Base-by-base conservation (phyloP, 1,140 invertebrate genomes). In the Drosophila kurseongensis region DNA sequence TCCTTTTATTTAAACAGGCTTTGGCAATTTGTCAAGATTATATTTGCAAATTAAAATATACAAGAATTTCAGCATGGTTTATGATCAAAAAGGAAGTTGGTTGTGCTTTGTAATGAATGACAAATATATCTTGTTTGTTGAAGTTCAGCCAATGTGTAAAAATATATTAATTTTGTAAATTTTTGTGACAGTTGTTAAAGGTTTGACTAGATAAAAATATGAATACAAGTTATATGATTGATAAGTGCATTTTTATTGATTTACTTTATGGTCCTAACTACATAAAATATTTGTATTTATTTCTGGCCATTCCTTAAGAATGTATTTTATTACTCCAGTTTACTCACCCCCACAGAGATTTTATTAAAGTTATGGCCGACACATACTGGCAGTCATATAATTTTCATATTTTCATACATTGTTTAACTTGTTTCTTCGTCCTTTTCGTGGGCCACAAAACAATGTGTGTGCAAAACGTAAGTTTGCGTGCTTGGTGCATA, bases 341-440 rank as follows among this genome's bases (percentile, higher is more conserved):
- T 41, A 7, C 36, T 32, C 36, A 32, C 47, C 52, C 67, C 48
- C 45, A 73, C 73, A 62, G 62, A 67, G 75, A 88, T 80, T 86
- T 57, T 80, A 72, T 74, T 80, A 84, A 89, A 88, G 83, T 84
- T 88, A 89, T 80, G 84, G 63, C 84, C 84, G 71, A 84, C 80
- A 88, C 84, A 88, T 75, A 89, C 73, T 89, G 78, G 63, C 76
- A 77, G 58, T 48, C 84, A 88, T 88, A 88, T 88, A 88, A 88
- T 88, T 88, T 88, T 88, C 83, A 88, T 89, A 88, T 89, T 86
- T 86, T 77, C 83, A 84, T 89, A 86, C 84, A 89, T 89, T 86
- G 84, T 89, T 84, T 86, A 79, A 82, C 72, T 67, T 76, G 56
- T 44, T 75, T 51, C 63, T 66, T 80, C 52, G 56, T 48, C 61